Conservation (phyloP, 2,797 vertebrate genomes). For the Gambusia yucatana region DNA sequence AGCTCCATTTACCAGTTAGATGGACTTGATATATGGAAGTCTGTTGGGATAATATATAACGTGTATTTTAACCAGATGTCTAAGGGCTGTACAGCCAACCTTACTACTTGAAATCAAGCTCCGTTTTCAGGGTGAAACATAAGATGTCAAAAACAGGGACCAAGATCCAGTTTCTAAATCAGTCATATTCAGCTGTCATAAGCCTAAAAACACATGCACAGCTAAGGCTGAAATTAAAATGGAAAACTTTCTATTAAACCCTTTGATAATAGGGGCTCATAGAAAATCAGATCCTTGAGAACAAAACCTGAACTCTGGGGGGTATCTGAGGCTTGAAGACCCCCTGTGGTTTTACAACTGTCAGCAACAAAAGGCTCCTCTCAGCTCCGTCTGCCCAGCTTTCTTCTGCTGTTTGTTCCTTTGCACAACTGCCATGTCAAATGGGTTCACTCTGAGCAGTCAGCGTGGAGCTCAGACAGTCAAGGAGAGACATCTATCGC, state of each 20-base stretch:
- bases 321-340: conserved; percentile 33
- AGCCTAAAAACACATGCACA: background rate
- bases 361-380: conserved; percentile 48
- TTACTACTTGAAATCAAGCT: background rate
- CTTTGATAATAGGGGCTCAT: background rate
- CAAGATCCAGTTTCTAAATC: background rate
- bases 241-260: background rate
- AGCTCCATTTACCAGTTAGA: background rate
- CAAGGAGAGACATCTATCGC: conserved; percentile 47
- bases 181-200: background rate
- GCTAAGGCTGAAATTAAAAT: background rate
- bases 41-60: background rate
- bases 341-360: conserved; percentile 51
- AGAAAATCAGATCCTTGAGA: conserved; percentile 54
- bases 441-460: conserved; percentile 5
- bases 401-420: background rate
- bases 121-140: background rate
- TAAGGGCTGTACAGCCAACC: background rate
- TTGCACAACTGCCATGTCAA: background rate
- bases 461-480: background rate
- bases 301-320: conserved; percentile 25
- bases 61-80: background rate
- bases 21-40: background rate
- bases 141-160: background rate
- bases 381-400: conserved; percentile 13